Base-by-base conservation (phyloP, 1,140 invertebrate genomes). In the Lasioglossum baleicum region DNA sequence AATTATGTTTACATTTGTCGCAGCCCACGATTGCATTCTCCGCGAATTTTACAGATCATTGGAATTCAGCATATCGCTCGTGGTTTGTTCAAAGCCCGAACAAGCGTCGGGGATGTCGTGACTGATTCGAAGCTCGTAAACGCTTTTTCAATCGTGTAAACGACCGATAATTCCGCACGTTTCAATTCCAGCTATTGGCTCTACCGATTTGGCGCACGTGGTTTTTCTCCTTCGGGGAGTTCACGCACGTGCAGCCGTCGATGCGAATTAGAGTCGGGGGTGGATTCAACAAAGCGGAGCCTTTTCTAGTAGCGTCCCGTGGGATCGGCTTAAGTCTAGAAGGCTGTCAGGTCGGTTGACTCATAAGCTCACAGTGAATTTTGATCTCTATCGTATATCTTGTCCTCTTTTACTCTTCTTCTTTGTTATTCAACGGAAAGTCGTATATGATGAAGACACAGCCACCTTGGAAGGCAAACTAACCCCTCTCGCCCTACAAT, bases 181-280 rank as follows among this genome's bases (percentile, higher is more conserved):
- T 85, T 86, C 83, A 86, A 86, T 86, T 85, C 80, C 60, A 48
- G 75, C 58, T 26, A 69, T 82, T 10, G 66, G 64, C 35, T 71
- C 35, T 13, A 5, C 8, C 48, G 75, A 61, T 72, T 56, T 66
- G 20, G 48, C 40, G 66, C 71, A 66, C 80, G 26, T 60, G 48
- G 76, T 80, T 83, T 78, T 64, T 61, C 66, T 73, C 51, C 66
- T 74, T 77, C 56, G 56, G 83, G 83, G 84, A 77, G 65, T 82
- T 85, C 70, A 85, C 84, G 87, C 89, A 90, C 89, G 89, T 90
- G 89, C 84, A 80, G 76, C 83, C 85, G 83, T 85, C 87, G 81
- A 87, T 88, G 82, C 83, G 89, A 90, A 90, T 90, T 90, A 90
- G 83, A 80, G 72, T 51, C 71, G 7, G 60, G 66, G 72, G 68